Conservation (phyloP, 35 echinoderm and acorn worm genomes). For the Apostichopus parvimensis region DNA sequence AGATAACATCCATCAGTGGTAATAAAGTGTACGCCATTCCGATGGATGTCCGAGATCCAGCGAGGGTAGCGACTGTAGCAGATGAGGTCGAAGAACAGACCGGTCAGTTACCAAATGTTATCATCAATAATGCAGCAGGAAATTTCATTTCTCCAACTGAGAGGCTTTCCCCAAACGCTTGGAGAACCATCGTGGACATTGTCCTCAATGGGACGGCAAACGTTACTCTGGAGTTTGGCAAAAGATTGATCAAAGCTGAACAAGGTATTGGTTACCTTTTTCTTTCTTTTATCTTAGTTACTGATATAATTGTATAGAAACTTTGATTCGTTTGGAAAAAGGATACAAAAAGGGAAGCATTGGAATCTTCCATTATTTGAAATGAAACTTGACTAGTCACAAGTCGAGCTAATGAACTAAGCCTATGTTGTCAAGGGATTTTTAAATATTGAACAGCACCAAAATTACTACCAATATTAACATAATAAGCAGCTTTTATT, state of each 20-base stretch:
- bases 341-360: no score
- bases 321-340: no score
- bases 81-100: constrained; percentile 70
- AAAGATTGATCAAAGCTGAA: constrained; percentile 89
- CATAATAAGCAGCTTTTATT: no score
- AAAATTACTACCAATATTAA: no score
- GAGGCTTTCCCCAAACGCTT: constrained; percentile 88
- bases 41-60: constrained; percentile 80
- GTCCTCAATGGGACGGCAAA: constrained; percentile 92
- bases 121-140: constrained; percentile 97
- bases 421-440: no score
- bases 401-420: no score
- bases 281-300: no score
- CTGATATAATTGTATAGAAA: no score
- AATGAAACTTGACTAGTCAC: no score
- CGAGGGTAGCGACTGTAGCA: constrained; percentile 65
- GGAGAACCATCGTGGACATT: constrained; percentile 88
- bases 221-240: constrained; percentile 94
- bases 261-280: constrained; percentile 61
- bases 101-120: constrained; percentile 72
- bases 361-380: no score
- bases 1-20: constrained; percentile 75
- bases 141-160: constrained; percentile 95
- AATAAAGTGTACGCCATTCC: constrained; percentile 86
- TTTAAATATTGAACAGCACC: no score